These are phyloP conservation scores for Syrmaticus mikado DNA, from an alignment of 2,113 vertebrate genomes.

Conservation along the genomic window DNA sequence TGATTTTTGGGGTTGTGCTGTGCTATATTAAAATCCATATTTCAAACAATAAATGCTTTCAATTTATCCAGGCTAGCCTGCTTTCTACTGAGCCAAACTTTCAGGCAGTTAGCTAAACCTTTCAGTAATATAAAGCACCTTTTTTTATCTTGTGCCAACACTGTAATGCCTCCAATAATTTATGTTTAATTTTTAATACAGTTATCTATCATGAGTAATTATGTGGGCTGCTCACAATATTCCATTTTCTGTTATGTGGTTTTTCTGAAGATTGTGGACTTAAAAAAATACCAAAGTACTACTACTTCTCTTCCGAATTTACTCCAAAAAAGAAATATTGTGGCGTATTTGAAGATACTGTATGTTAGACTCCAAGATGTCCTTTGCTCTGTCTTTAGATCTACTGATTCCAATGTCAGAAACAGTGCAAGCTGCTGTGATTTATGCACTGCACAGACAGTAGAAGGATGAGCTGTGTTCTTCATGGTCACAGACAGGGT, in stretches of 20 bases:
- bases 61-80: conserved; percentile 69
- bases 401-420: neutral
- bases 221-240: conserved; percentile 71
- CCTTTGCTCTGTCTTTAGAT: neutral
- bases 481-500: neutral
- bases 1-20: conserved; percentile 63
- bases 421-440: neutral
- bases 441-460: neutral
- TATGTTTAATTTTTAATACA: conserved; percentile 85
- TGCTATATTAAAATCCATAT: conserved; percentile 73
- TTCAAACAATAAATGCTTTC: conserved; percentile 74
- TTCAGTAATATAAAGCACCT: conserved; percentile 76
- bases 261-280: conserved; percentile 76
- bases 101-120: conserved; percentile 76
- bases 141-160: conserved; percentile 81
- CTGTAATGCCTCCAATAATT: conserved; percentile 80
- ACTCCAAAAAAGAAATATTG: conserved; percentile 63
- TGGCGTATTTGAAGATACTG: neutral
- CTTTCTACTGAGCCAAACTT: conserved; percentile 70
- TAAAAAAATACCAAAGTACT: conserved; percentile 61
- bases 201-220: conserved; percentile 82
- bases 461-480: neutral
- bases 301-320: conserved; percentile 69
- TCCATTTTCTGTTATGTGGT: conserved; percentile 78
- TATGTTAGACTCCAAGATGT: neutral